Evolutionary conservation across 2,797 vertebrate species (phyloP).

Genomic region (Zenarchopterus dispar): DNA sequence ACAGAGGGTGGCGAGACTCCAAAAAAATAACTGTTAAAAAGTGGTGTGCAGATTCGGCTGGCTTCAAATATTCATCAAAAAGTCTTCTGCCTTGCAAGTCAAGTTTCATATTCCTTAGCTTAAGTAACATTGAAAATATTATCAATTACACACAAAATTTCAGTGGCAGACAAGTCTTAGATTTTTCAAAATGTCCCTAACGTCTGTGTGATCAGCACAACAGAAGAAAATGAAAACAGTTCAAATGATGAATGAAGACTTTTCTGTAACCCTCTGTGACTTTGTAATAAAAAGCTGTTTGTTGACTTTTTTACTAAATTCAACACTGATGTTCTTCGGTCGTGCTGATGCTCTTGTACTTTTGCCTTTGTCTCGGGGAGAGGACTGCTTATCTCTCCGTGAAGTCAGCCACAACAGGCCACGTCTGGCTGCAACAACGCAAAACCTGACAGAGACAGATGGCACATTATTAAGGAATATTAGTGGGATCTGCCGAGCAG

Average conservation of each 20-base stretch:
- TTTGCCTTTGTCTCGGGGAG: constrained; percentile 62
- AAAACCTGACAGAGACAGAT: constrained; percentile 85
- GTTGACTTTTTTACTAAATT: constrained; percentile 40
- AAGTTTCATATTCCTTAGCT: constrained; percentile 5
- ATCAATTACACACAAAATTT: constrained; percentile 21
- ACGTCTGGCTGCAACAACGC: constrained; percentile 59
- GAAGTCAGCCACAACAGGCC: constrained; percentile 77
- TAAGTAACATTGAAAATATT: background rate
- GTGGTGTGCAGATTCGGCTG: constrained; percentile 45
- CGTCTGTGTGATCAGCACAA: constrained; percentile 16
- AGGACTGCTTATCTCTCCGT: constrained; percentile 78
- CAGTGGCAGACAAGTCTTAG: background rate
- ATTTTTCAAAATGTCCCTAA: constrained; percentile 24
- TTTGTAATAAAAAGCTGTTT: constrained; percentile 53
- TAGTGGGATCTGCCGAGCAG: constrained; percentile 81
- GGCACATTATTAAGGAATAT: constrained; percentile 86
- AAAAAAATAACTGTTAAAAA: constrained; percentile 63
- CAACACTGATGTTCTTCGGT: constrained; percentile 45
- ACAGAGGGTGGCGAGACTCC: constrained; percentile 63
- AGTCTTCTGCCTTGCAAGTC: constrained; percentile 28
- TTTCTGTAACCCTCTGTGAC: constrained; percentile 30
- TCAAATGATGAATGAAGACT: constrained; percentile 39
- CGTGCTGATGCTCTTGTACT: constrained; percentile 59
- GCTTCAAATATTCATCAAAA: constrained; percentile 36
- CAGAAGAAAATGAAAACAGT: constrained; percentile 31